Evolutionary conservation across 2,113 vertebrate species (phyloP).

Genomic region (Elephas maximus): DNA sequence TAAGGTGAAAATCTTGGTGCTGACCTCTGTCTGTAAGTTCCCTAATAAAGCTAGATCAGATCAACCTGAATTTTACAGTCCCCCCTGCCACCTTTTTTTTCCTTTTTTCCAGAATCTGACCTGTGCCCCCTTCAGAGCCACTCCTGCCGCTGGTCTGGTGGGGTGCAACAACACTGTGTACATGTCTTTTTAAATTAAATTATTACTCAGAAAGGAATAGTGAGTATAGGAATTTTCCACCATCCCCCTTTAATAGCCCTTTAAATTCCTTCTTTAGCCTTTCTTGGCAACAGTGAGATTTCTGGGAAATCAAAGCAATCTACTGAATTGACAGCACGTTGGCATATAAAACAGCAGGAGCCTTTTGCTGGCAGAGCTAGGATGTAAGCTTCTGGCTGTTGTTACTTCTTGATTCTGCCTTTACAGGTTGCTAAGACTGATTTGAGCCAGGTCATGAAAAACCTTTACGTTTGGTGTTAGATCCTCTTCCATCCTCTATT

Average conservation of each 20-base stretch:
- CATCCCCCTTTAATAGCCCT: not conserved
- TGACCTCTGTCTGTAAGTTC: too few relatives aligned
- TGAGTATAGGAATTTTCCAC: not conserved
- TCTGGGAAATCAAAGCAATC: conserved; percentile 35
- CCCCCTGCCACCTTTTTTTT: too few relatives aligned
- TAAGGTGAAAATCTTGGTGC: too few relatives aligned
- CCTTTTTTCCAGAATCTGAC: too few relatives aligned
- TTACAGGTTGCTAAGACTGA: not conserved
- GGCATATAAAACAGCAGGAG: not conserved
- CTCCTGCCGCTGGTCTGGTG: too few relatives aligned
- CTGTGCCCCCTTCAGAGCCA: too few relatives aligned
- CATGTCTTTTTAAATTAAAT: conserved; percentile 17
- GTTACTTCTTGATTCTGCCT: conserved; percentile 23
- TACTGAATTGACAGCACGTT: not conserved
- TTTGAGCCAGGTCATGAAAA: not conserved
- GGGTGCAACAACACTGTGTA: not conserved
- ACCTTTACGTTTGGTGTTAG: not conserved
- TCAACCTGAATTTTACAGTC: too few relatives aligned
- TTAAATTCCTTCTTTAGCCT: conserved; percentile 35
- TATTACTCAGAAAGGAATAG: conserved; percentile 15
- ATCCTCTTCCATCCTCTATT: not conserved
- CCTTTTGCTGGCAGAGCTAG: conserved; percentile 1
- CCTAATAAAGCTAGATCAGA: too few relatives aligned
- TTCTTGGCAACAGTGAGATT: conserved; percentile 6
- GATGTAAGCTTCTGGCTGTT: not conserved